Evolutionary conservation across 2,888 invertebrate species (phyloP).

Genomic region (Sepioteuthis lessoniana): DNA sequence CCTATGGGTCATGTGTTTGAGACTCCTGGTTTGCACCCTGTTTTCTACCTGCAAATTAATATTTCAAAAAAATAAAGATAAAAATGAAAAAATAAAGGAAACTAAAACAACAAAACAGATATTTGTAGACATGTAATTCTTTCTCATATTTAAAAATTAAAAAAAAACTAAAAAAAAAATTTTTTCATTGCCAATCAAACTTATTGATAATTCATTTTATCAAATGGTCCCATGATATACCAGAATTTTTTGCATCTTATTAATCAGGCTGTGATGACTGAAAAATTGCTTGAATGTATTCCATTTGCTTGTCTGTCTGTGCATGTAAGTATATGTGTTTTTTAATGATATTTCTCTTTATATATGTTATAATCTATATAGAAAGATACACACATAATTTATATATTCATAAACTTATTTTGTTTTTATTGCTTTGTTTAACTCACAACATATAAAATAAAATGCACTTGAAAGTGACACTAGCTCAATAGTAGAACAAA

Average conservation of each 20-base stretch:
- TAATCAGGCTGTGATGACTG: background rate
- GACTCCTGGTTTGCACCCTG: background rate
- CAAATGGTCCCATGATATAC: constrained; percentile 23
- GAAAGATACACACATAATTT: background rate
- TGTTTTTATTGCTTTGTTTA: no score
- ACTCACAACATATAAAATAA: no score
- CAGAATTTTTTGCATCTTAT: background rate
- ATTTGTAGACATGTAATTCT: background rate
- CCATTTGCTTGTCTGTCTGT: background rate
- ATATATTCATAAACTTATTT: background rate
- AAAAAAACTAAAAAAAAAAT: background rate
- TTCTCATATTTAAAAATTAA: background rate
- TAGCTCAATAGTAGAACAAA: no score
- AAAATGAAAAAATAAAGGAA: background rate
- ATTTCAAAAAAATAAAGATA: background rate
- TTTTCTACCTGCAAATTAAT: background rate
- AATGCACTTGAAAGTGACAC: no score
- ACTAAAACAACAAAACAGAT: background rate
- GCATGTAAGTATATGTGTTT: background rate
- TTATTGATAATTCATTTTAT: constrained; percentile 33
- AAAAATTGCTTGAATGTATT: background rate
- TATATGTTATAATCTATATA: background rate
- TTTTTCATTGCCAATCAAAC: background rate
- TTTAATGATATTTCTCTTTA: background rate
- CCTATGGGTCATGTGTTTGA: no score